A percentile compares a stretch with the other conserved stretches of the same genome.
Conservation (phyloP, 2,113 vertebrate genomes). For the Apteryx mantelli region DNA sequence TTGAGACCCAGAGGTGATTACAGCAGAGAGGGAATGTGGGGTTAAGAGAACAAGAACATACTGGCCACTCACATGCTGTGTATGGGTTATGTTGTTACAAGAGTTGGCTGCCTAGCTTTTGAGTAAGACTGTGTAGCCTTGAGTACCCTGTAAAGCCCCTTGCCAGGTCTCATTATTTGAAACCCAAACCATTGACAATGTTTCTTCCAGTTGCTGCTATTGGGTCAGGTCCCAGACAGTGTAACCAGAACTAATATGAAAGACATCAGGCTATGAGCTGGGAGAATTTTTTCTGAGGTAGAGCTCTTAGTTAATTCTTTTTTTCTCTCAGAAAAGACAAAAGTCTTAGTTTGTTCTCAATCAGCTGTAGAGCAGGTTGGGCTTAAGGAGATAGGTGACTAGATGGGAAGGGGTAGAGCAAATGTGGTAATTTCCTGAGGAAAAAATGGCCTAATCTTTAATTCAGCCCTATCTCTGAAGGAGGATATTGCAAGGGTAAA, state of each 20-base stretch:
- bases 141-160: background rate
- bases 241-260: background rate
- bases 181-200: background rate
- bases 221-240: background rate
- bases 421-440: background rate
- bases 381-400: background rate
- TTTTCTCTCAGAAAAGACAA: too few relatives aligned
- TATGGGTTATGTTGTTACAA: too few relatives aligned
- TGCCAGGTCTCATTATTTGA: background rate
- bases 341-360: background rate
- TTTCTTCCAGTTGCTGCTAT: background rate
- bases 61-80: background rate
- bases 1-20: accelerated
- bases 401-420: background rate
- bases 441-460: background rate
- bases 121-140: background rate
- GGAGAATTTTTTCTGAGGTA: background rate
- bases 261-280: background rate
- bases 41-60: background rate
- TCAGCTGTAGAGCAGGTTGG: background rate
- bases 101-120: background rate
- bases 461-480: background rate
- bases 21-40: background rate
- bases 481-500: background rate
- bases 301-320: background rate